Evolutionary conservation across 1,140 invertebrate species (phyloP).

Genomic region (Hylaeus volcanicus): DNA sequence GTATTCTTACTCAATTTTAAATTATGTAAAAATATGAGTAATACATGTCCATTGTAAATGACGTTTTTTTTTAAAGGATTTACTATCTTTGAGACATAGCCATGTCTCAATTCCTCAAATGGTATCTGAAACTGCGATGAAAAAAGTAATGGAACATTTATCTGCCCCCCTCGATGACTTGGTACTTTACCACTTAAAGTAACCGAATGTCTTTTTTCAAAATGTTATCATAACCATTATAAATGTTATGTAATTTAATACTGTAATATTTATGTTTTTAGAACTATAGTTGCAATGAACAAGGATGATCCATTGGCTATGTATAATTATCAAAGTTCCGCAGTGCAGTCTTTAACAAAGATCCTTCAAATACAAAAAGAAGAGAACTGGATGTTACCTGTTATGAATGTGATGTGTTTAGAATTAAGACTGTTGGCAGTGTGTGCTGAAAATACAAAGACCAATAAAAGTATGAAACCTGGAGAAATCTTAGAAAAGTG

Average conservation of each 20-base stretch:
- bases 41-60: constrained; percentile 3
- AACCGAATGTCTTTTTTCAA: constrained; percentile 34
- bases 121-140: constrained; percentile 85
- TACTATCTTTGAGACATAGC: constrained; percentile 89
- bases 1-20: background rate
- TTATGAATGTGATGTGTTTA: constrained; percentile 93
- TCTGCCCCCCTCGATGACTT: constrained; percentile 90
- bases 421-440: constrained; percentile 93
- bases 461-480: constrained; percentile 80
- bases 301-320: constrained; percentile 88
- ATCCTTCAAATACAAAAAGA: constrained; percentile 94
- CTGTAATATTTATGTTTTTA: constrained; percentile 68
- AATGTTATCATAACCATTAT: constrained; percentile 42
- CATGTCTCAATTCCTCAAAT: constrained; percentile 87
- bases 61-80: constrained; percentile 75
- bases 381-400: constrained; percentile 96
- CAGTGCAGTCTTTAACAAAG: constrained; percentile 90
- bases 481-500: constrained; percentile 95
- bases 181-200: constrained; percentile 89
- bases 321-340: constrained; percentile 88
- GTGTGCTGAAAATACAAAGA: constrained; percentile 85
- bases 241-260: constrained; percentile 1
- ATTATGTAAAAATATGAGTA: background rate
- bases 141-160: constrained; percentile 86
- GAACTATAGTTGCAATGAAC: constrained; percentile 84